Percentiles rank a stretch among this genome's conserved stretches.
phyloP scores from a whole-genome alignment of 1,140 invertebrate species.

The Tetragonula clypearis region DNA sequence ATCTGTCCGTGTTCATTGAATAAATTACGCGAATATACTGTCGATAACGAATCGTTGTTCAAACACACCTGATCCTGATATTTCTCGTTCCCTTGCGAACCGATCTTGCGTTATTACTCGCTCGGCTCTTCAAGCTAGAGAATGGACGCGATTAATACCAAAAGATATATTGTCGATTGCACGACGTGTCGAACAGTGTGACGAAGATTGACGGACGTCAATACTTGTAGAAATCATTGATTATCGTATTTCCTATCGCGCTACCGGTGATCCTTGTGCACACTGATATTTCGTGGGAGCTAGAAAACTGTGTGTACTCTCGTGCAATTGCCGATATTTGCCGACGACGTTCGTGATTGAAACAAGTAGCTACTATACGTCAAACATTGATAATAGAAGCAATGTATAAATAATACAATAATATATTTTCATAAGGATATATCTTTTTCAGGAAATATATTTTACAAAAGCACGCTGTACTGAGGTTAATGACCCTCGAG shows the following conservation, averaged over 20 bases:
- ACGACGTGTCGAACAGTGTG: not conserved
- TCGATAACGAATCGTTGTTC: slow-evolving; percentile 70
- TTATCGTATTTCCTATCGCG: slow-evolving; percentile 35
- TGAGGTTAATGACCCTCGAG: not conserved
- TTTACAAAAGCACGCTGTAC: not conserved
- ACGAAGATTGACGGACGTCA: slow-evolving; percentile 36
- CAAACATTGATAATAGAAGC: not conserved
- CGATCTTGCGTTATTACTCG: slow-evolving; percentile 23
- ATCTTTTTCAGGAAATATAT: not conserved
- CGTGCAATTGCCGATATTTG: slow-evolving; percentile 6
- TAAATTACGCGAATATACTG: slow-evolving; percentile 60
- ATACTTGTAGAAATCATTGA: slow-evolving; percentile 17
- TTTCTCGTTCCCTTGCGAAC: slow-evolving; percentile 56
- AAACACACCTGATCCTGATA: slow-evolving; percentile 64
- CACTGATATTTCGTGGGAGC: slow-evolving; percentile 55
- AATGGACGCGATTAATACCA: not conserved
- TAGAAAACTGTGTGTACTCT: not conserved
- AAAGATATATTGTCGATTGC: not conserved
- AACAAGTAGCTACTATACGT: not conserved
- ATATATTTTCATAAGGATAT: not conserved
- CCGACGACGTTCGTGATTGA: not conserved
- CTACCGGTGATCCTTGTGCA: slow-evolving; percentile 41
- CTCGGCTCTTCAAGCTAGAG: not conserved
- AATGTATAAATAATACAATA: no score
- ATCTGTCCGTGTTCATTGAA: slow-evolving; percentile 57